These are phyloP conservation scores for Ramazzottius varieornatus DNA, from an alignment of 2,888 invertebrate genomes.

Conservation along the genomic window DNA sequence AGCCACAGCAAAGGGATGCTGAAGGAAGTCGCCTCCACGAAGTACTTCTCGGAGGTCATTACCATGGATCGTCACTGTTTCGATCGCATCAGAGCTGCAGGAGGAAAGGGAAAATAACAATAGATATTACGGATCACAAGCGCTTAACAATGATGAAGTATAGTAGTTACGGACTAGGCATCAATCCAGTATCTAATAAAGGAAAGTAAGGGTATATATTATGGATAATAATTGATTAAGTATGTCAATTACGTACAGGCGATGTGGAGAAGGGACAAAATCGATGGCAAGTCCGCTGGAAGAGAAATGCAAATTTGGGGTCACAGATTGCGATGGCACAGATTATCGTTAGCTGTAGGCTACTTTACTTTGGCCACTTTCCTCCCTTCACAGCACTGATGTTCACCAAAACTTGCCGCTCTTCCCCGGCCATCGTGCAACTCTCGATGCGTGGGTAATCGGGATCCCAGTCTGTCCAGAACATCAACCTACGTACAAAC, in stretches of 20 bases:
- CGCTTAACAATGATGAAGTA: not conserved
- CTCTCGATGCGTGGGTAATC: conserved; percentile 55
- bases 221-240: too few species aligned
- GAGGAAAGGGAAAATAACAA: conserved; percentile 7
- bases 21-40: conserved; percentile 41
- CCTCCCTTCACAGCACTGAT: conserved; percentile 33
- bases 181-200: conserved; percentile 17
- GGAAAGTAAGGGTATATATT: too few species aligned
- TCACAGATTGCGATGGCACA: conserved; percentile 11
- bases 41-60: conserved; percentile 39
- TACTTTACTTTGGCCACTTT: conserved; percentile 65
- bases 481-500: conserved; percentile 32
- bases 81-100: conserved; percentile 50
- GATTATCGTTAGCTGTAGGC: not conserved
- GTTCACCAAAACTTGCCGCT: conserved; percentile 33
- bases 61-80: conserved; percentile 55
- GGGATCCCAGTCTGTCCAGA: conserved; percentile 57
- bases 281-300: conserved; percentile 56
- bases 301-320: conserved; percentile 14
- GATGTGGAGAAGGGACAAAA: conserved; percentile 31
- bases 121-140: not conserved
- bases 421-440: conserved; percentile 46
- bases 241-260: too few species aligned
- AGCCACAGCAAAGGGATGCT: conserved; percentile 66
- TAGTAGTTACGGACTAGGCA: conserved; percentile 9